Conservation (phyloP, 2,888 invertebrate species). For the Tetragonisca angustula region DNA sequence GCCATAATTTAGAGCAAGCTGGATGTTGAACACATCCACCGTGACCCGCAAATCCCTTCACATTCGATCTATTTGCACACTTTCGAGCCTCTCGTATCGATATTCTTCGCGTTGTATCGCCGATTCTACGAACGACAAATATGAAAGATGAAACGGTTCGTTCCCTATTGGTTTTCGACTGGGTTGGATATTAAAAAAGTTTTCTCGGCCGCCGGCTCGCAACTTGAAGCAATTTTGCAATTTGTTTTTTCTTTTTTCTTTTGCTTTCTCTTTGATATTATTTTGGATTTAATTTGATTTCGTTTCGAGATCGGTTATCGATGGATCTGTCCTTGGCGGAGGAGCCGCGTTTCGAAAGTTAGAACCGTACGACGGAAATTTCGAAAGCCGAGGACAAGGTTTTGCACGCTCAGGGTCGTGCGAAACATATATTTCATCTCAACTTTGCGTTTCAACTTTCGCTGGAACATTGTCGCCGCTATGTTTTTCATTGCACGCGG, state of each 20-base stretch:
- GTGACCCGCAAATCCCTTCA: conserved; percentile 50
- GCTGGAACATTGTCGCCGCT: background rate
- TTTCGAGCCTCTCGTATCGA: conserved; percentile 32
- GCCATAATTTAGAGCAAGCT: conserved; percentile 46
- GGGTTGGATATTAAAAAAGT: background rate
- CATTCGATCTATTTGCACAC: conserved; percentile 62
- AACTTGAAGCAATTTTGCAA: background rate
- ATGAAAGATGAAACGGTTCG: background rate
- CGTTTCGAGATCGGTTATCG: background rate
- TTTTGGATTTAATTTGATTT: background rate
- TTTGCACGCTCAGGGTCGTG: background rate
- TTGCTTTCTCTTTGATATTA: background rate
- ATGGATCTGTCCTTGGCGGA: background rate
- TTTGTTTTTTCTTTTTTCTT: background rate
- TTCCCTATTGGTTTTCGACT: background rate
- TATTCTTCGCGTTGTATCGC: background rate
- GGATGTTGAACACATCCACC: conserved; percentile 18
- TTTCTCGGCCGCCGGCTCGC: background rate
- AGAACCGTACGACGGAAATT: background rate
- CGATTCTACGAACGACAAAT: background rate
- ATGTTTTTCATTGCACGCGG: background rate
- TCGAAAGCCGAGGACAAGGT: background rate
- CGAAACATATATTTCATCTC: background rate
- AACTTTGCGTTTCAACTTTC: background rate
- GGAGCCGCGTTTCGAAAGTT: background rate